A percentile compares a stretch with the other conserved stretches of the same genome.
phyloP scores from a whole-genome alignment of 2,113 vertebrate genomes.

The Sclerurus mexicanus region DNA sequence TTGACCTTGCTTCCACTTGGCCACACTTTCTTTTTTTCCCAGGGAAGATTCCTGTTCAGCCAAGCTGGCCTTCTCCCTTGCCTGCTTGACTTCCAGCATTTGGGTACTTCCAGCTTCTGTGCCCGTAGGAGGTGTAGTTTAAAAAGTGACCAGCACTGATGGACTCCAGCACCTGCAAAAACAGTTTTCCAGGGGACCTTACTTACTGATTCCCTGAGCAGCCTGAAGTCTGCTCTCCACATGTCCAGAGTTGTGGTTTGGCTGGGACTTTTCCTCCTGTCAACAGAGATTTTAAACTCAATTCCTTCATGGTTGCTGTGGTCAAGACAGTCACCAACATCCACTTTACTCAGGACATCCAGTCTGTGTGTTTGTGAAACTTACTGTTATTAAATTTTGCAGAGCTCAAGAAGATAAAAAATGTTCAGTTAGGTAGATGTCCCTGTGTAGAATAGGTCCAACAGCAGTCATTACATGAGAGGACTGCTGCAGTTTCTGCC shows the following conservation, averaged over 20 bases:
- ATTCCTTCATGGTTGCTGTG: not conserved
- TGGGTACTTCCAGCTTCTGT: not conserved
- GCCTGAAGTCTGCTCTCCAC: not conserved
- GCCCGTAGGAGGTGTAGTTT: not conserved
- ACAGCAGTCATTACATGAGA: not conserved
- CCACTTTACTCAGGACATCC: not conserved
- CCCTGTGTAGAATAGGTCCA: not conserved
- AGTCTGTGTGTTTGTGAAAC: not conserved
- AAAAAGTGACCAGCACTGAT: not conserved
- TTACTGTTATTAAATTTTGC: not conserved
- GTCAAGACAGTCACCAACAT: not conserved
- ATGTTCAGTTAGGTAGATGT: not conserved
- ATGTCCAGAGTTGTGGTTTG: not conserved
- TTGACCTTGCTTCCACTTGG: not conserved
- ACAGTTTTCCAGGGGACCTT: not conserved
- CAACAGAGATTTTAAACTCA: not conserved
- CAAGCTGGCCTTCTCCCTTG: not conserved
- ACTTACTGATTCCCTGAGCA: not conserved
- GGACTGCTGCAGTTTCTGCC: not conserved
- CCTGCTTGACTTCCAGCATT: not conserved
- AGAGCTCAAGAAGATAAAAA: not conserved
- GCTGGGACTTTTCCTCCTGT: not conserved
- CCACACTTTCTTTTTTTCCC: not conserved
- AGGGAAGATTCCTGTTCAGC: not conserved
- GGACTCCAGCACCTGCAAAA: not conserved